These are phyloP conservation scores for western clawed frog (Xenopus tropicalis) DNA, from an alignment of 2,113 vertebrate species.

Conservation along the genomic window DNA sequence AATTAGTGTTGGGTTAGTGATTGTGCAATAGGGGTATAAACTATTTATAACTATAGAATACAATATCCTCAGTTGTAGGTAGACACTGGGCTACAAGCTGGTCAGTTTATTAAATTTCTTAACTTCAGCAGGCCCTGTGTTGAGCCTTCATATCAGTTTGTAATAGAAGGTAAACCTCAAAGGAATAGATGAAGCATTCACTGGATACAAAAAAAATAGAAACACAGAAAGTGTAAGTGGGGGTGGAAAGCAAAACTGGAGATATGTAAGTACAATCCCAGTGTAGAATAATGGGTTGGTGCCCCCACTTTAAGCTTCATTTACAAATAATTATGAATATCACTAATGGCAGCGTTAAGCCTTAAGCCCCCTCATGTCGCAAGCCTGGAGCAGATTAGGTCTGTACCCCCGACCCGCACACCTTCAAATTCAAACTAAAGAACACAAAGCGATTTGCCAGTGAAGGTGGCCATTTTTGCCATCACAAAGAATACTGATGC, in stretches of 20 bases:
- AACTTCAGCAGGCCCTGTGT: too few species aligned
- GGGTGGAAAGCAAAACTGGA: background rate
- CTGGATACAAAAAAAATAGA: too few species aligned
- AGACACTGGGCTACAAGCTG: too few species aligned
- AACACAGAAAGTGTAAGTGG: background rate
- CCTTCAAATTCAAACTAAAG: background rate
- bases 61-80: too few species aligned
- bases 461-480: background rate
- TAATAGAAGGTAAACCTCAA: too few species aligned
- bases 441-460: background rate
- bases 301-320: background rate
- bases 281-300: background rate
- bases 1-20: too few species aligned
- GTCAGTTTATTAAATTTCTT: too few species aligned
- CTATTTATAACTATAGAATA: too few species aligned
- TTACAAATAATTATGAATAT: background rate
- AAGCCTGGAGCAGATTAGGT: background rate
- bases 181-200: too few species aligned
- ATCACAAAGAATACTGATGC: background rate
- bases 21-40: too few species aligned
- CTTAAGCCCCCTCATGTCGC: background rate
- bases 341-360: background rate
- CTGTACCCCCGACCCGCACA: background rate
- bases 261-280: background rate
- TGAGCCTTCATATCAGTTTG: too few species aligned